These are phyloP conservation scores for Dasypogon diadema DNA, from an alignment of 2,888 invertebrate genomes.

Conservation along the genomic window DNA sequence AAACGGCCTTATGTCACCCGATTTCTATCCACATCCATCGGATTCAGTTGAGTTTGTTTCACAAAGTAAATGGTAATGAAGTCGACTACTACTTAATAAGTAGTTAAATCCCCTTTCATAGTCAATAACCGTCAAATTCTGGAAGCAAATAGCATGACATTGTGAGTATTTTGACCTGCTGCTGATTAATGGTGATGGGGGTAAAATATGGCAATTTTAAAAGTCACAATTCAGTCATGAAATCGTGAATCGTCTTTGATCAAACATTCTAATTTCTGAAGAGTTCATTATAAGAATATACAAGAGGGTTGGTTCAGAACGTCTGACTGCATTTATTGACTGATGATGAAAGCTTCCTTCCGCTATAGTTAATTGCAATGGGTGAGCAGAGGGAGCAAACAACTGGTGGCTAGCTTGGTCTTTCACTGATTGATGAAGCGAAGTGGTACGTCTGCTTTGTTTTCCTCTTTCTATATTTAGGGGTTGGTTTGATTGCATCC, in stretches of 20 bases:
- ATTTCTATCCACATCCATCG: too few species aligned
- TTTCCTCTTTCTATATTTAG: too few species aligned
- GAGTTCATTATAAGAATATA: neutral
- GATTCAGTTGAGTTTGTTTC: too few species aligned
- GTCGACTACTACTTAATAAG: neutral
- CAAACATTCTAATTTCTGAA: neutral
- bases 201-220: neutral
- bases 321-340: neutral
- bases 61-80: too few species aligned
- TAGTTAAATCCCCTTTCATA: neutral
- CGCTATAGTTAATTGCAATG: neutral
- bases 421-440: too few species aligned
- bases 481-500: too few species aligned
- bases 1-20: neutral
- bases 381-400: too few species aligned
- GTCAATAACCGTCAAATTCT: neutral
- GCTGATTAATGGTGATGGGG: neutral
- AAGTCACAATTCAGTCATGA: neutral
- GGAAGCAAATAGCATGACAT: neutral
- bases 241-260: neutral
- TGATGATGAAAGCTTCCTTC: neutral
- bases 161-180: neutral
- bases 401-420: too few species aligned
- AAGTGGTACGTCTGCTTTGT: too few species aligned
- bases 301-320: neutral